These are phyloP conservation scores for Pionites leucogaster DNA, from an alignment of 2,113 vertebrate genomes.

Conservation along the genomic window DNA sequence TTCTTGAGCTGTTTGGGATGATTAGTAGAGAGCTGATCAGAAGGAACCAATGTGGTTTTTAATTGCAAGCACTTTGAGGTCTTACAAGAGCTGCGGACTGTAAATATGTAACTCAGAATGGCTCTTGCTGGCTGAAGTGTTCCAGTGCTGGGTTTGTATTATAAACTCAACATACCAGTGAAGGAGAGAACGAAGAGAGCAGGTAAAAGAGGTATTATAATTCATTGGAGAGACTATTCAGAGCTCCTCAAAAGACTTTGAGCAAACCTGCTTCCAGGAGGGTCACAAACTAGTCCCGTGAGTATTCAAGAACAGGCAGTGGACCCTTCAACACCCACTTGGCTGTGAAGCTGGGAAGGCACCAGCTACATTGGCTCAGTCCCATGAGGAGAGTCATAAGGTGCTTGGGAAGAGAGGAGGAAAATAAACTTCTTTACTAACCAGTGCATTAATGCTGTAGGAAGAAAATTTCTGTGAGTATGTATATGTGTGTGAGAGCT, in stretches of 20 bases:
- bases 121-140: not conserved
- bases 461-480: not conserved
- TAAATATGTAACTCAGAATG: not conserved
- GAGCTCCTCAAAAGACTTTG: not conserved
- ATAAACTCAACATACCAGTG: not conserved
- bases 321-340: fast-evolving
- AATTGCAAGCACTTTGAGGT: not conserved
- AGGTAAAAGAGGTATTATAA: not conserved
- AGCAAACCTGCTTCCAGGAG: not conserved
- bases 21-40: not conserved
- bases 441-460: not conserved
- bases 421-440: not conserved
- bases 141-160: not conserved
- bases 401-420: not conserved
- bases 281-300: not conserved
- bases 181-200: not conserved
- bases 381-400: not conserved
- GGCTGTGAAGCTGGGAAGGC: not conserved
- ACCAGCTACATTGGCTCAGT: not conserved
- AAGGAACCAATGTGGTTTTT: not conserved
- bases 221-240: not conserved
- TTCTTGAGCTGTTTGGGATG: not conserved
- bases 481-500: not conserved
- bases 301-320: not conserved
- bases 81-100: not conserved